phyloP scores from a whole-genome alignment of 1,140 invertebrate species.

The Campoletis sonorensis region DNA sequence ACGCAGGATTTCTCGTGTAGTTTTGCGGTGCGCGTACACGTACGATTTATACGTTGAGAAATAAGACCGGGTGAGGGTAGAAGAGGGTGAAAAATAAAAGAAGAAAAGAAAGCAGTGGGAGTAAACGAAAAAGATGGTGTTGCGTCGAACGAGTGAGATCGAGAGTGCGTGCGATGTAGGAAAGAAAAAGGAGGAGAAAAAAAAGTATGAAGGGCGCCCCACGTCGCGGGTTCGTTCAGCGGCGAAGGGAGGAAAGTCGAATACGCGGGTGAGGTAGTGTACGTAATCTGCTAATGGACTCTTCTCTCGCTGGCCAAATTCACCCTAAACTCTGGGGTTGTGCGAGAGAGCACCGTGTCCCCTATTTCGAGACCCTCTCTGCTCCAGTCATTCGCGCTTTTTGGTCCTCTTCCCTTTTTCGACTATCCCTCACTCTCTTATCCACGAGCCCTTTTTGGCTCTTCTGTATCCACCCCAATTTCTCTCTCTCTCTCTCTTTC shows the following conservation, averaged over 20 bases:
- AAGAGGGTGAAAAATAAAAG: constrained; percentile 27
- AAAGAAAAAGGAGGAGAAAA: constrained; percentile 51
- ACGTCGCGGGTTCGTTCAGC: not conserved
- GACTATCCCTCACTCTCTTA: constrained; percentile 43
- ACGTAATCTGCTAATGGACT: constrained; percentile 76
- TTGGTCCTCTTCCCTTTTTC: constrained; percentile 49
- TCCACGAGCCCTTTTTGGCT: constrained; percentile 17
- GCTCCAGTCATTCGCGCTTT: constrained; percentile 51
- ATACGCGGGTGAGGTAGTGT: constrained; percentile 63
- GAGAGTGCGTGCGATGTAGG: constrained; percentile 23
- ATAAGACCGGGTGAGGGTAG: not conserved
- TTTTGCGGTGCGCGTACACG: not conserved
- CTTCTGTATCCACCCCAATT: constrained; percentile 42
- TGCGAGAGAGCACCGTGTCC: constrained; percentile 12
- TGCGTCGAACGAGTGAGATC: constrained; percentile 25
- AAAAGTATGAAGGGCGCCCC: constrained; percentile 21
- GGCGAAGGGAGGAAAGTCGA: constrained; percentile 55
- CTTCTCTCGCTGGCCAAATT: constrained; percentile 60
- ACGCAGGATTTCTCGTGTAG: not conserved
- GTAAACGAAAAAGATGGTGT: constrained; percentile 13
- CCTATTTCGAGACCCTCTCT: constrained; percentile 39
- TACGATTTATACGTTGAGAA: not conserved
- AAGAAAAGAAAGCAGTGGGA: constrained; percentile 2
- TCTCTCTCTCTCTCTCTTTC: constrained; percentile 44
- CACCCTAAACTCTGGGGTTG: constrained; percentile 54